A percentile compares a stretch with the other conserved stretches of the same genome.
phyloP scores from a whole-genome alignment of 2,888 invertebrate genomes.

The Podabrus alpinus region DNA sequence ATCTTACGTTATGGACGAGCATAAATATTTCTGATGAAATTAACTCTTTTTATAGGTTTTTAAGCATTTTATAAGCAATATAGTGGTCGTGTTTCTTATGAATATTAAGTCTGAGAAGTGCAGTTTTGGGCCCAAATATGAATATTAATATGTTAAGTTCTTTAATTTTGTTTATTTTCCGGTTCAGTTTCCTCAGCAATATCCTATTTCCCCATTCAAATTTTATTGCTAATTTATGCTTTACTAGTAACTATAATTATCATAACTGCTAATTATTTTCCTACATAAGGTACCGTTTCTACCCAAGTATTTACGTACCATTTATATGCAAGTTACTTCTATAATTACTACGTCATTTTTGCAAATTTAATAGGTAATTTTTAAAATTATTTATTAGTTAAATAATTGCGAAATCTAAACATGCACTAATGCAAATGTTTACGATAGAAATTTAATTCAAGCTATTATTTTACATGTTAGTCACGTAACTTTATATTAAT shows the following conservation, averaged over 20 bases:
- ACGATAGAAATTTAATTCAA: not conserved
- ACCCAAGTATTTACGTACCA: not conserved
- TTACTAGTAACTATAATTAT: not conserved
- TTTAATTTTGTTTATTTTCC: not conserved
- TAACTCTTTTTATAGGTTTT: not conserved
- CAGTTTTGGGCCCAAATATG: not conserved
- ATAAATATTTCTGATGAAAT: no score
- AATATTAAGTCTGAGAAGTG: not conserved
- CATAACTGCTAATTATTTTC: not conserved
- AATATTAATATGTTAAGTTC: not conserved
- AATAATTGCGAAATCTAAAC: not conserved
- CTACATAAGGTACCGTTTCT: not conserved
- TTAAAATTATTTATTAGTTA: not conserved
- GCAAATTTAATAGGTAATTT: not conserved
- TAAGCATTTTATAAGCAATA: not conserved
- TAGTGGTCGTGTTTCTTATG: not conserved
- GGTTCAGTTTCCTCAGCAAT: not conserved
- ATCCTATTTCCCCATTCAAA: not conserved
- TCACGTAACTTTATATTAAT: constrained; percentile 4
- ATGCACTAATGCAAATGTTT: not conserved
- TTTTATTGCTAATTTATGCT: not conserved
- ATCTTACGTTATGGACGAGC: no score
- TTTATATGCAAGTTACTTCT: not conserved
- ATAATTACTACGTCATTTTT: not conserved
- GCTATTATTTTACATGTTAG: not conserved